A percentile compares a stretch with the other conserved stretches of the same genome.
These are phyloP conservation scores for Leptocoma aspasia DNA, from an alignment of 2,113 vertebrate genomes.

Conservation along the genomic window DNA sequence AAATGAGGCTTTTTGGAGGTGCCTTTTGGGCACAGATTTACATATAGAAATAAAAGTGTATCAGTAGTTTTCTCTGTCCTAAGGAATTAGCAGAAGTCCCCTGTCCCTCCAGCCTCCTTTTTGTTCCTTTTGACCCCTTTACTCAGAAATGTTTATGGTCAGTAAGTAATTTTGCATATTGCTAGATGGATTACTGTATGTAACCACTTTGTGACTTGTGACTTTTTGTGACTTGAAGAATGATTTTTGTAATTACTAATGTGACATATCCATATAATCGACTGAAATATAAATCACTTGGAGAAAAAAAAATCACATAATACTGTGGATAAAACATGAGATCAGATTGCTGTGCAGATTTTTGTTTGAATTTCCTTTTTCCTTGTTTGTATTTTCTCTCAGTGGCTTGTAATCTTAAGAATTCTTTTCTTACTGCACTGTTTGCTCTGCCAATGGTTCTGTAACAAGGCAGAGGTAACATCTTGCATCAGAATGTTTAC, in stretches of 20 bases:
- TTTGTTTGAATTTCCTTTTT: not conserved
- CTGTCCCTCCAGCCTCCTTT: not conserved
- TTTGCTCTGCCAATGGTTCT: not conserved
- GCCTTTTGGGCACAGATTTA: not conserved
- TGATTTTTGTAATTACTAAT: not conserved
- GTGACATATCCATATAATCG: not conserved
- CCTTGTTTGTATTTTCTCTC: not conserved
- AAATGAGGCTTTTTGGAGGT: not conserved
- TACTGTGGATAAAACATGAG: not conserved
- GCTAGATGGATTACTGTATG: not conserved
- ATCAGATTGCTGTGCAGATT: not conserved
- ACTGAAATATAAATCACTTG: not conserved
- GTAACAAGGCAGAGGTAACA: not conserved
- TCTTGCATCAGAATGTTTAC: not conserved
- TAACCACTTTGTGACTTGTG: not conserved
- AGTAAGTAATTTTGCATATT: not conserved
- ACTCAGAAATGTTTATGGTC: not conserved
- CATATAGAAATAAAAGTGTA: not conserved
- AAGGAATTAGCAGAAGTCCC: not conserved
- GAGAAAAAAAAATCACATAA: not conserved
- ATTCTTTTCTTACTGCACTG: not conserved
- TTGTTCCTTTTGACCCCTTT: not conserved
- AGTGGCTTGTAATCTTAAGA: not conserved
- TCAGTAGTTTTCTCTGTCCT: not conserved
- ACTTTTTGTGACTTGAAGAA: not conserved